phyloP scores from a whole-genome alignment of 2,113 vertebrate genomes.

The Clarias macrocephalus region DNA sequence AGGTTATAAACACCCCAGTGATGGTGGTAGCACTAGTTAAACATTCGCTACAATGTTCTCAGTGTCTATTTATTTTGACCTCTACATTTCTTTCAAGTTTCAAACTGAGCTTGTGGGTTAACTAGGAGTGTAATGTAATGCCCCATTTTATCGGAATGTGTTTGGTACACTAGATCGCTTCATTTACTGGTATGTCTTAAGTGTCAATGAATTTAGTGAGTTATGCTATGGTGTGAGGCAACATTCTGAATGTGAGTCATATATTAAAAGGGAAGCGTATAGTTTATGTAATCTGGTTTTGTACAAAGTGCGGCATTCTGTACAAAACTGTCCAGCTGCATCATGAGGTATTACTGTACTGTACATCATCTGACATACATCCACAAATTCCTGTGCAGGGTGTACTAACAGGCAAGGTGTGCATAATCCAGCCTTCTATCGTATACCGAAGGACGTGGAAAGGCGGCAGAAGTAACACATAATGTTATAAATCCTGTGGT shows the following conservation, averaged over 20 bases:
- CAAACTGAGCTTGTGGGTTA: neutral
- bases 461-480: too few species aligned
- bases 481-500: too few species aligned
- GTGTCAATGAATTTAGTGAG: neutral
- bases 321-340: too few species aligned
- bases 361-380: too few species aligned
- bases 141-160: neutral
- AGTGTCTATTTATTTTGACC: too few species aligned
- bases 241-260: neutral
- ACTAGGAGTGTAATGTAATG: neutral
- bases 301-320: too few species aligned
- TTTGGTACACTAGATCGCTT: neutral
- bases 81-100: neutral
- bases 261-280: neutral
- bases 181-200: neutral
- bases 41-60: neutral
- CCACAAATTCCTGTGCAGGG: too few species aligned
- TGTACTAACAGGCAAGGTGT: too few species aligned
- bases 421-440: too few species aligned
- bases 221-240: neutral
- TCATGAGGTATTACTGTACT: too few species aligned
- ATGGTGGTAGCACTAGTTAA: neutral
- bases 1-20: neutral
- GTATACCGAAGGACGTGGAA: too few species aligned
- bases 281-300: too few species aligned